Base-by-base conservation (phyloP, 2,113 vertebrate species). In the Arenaria interpres region DNA sequence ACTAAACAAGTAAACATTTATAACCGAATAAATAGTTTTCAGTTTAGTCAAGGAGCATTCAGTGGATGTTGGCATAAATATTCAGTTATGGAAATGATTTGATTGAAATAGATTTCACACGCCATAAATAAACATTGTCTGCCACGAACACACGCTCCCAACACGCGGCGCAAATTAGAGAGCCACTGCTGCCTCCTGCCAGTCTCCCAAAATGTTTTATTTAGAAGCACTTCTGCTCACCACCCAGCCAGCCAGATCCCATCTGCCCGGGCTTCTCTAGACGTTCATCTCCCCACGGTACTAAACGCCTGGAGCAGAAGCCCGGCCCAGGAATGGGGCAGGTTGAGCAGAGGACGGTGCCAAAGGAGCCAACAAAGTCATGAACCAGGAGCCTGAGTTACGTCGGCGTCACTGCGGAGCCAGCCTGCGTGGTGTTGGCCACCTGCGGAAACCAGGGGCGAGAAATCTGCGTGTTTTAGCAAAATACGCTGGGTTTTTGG, bases 1-100 rank as follows among this genome's bases (percentile, higher is more conserved):
- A 85, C 88, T 46, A 92, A 97, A 97, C 95, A 97, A 98, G 90
- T 79, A 97, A 98, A 98, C 97, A 97, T 98, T 97, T 93, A 74
- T 95, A 97, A 98, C 81, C 90, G 95, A 97, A 97, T 96, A 97
- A 98, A 98, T 90, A 60, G 43, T 97, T 97, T 94, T 90, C 93
- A 39, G 92, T 95, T 97, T 93, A 95, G 93, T 93, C 94, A 93
- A 97, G 96, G 90, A 98, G 97, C 97, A 96, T 94, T 97, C 97
- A 94, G 94, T 79, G 95, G 92, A 51, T 95, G 90, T 81, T 64
- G 83, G 51, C 90, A 98, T 98, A 98, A 98, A 98, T 98, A 98
- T 97, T 98, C 97, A 98, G 97, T 97, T 98, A 98, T 97, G 97
- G 97, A 98, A 98, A 98, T 97, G 76, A 93, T 96, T 93, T 93